Conservation (phyloP, 2,113 vertebrate genomes). For the Phainopepla nitens region DNA sequence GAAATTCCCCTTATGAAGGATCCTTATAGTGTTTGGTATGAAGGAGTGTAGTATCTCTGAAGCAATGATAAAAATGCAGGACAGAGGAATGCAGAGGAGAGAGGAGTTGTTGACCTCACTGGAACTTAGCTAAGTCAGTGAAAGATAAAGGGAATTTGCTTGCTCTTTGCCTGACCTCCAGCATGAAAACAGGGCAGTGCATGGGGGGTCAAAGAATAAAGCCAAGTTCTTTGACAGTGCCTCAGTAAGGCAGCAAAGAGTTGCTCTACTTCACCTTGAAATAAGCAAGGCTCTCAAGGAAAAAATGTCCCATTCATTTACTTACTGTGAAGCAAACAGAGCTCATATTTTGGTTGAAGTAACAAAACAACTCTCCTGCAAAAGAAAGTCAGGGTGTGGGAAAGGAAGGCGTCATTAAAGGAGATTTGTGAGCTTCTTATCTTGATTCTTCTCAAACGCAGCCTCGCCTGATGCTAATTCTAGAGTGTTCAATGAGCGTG, state of each 20-base stretch:
- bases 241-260: background rate
- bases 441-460: background rate
- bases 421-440: background rate
- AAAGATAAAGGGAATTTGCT: slow-evolving; percentile 9
- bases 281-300: background rate
- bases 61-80: slow-evolving; percentile 16
- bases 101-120: background rate
- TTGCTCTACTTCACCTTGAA: background rate
- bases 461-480: background rate
- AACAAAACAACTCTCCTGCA: background rate
- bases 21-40: background rate
- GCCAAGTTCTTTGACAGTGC: background rate
- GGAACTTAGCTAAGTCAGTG: background rate
- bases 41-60: background rate
- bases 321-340: background rate
- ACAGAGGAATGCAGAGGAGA: background rate
- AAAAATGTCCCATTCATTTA: background rate
- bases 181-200: background rate
- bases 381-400: background rate
- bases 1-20: background rate
- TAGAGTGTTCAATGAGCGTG: background rate
- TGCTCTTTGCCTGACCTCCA: background rate
- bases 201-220: background rate
- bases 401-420: background rate
- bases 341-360: background rate